Evolutionary conservation across 2,113 vertebrate species (phyloP).

Genomic region (Eulemur macaco): DNA sequence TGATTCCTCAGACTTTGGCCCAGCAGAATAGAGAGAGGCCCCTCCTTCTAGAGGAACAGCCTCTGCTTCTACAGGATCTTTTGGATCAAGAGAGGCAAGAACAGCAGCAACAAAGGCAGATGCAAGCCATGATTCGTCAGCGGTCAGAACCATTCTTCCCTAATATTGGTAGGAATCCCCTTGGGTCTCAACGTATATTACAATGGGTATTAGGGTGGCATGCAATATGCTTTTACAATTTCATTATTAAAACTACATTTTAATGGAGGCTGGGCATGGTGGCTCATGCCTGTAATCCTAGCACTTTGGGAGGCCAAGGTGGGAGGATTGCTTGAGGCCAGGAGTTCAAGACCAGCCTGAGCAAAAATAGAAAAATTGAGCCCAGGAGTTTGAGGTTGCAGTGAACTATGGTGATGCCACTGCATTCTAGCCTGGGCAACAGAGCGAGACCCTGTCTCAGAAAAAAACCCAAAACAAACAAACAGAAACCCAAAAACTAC

Average conservation of each 20-base stretch:
- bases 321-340: no score
- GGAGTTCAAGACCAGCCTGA: no score
- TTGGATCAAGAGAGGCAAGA: conserved; percentile 98
- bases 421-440: no score
- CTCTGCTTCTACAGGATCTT: conserved; percentile 96
- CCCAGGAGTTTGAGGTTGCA: no score
- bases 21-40: conserved; percentile 89
- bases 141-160: conserved; percentile 92
- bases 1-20: conserved; percentile 84
- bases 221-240: neutral
- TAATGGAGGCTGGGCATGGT: neutral
- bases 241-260: neutral
- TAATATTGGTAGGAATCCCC: conserved; percentile 88
- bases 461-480: no score
- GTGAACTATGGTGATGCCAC: no score
- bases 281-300: no score
- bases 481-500: neutral
- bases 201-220: neutral
- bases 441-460: no score
- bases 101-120: conserved; percentile 97
- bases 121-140: conserved; percentile 97
- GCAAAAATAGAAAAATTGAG: no score
- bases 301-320: no score
- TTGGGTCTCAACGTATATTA: neutral
- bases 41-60: conserved; percentile 95